phyloP scores from a whole-genome alignment of 2,888 invertebrate species.

The Epinotia brunnichana region DNA sequence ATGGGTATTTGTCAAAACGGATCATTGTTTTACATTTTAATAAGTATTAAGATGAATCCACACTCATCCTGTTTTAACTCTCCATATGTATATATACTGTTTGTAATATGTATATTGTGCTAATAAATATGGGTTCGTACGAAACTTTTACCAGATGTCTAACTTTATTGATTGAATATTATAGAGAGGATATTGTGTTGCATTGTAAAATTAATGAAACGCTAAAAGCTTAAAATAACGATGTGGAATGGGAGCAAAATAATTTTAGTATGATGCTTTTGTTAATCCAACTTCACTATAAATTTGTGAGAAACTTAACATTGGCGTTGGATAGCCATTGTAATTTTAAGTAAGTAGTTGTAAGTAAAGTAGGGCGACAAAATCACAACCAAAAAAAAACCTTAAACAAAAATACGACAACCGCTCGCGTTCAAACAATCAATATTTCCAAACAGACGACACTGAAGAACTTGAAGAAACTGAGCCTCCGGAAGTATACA shows the following conservation, averaged over 20 bases:
- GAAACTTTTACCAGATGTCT: constrained; percentile 17
- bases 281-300: constrained; percentile 24
- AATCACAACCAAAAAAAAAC: constrained; percentile 39
- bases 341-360: neutral
- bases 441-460: constrained; percentile 72
- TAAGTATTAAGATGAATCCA: too few relatives aligned
- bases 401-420: constrained; percentile 74
- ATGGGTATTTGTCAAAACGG: too few relatives aligned
- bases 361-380: constrained; percentile 30
- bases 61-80: too few relatives aligned
- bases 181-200: neutral
- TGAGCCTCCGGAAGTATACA: constrained; percentile 57
- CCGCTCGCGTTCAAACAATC: constrained; percentile 63
- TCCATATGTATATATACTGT: neutral
- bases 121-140: neutral
- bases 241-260: constrained; percentile 28
- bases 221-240: neutral
- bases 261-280: neutral
- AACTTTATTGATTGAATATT: constrained; percentile 29
- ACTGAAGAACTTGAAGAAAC: constrained; percentile 69
- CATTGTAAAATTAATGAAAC: neutral
- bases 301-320: neutral
- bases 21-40: too few relatives aligned
- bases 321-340: constrained; percentile 2
- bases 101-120: constrained; percentile 3